These are phyloP conservation scores for Heterodera carotae DNA, from an alignment of 1,140 invertebrate genomes.

Conservation along the genomic window DNA sequence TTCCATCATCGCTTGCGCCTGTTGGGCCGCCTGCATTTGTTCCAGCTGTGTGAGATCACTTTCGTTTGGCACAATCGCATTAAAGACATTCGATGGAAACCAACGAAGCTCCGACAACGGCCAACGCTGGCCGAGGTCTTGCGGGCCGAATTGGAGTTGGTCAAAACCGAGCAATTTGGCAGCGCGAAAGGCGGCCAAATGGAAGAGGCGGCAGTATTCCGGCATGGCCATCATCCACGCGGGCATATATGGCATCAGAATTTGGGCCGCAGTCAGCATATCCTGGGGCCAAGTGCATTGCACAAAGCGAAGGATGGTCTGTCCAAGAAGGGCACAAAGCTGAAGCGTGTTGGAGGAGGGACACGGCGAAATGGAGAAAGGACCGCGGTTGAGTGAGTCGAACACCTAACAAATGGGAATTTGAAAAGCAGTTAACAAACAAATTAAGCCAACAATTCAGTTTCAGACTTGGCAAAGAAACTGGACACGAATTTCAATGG, in stretches of 20 bases:
- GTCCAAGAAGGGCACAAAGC: slow-evolving; percentile 14
- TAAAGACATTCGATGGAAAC: slow-evolving; percentile 9
- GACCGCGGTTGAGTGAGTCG: background rate
- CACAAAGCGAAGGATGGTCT: slow-evolving; percentile 11
- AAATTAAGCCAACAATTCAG: too few relatives aligned
- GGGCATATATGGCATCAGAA: background rate
- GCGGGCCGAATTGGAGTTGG: slow-evolving; percentile 1
- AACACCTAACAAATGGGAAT: background rate
- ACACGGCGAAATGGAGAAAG: background rate
- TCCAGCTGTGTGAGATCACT: slow-evolving; percentile 5
- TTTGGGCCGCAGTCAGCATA: background rate
- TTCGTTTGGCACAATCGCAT: background rate
- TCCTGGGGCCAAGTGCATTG: slow-evolving; percentile 24
- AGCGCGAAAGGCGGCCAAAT: slow-evolving; percentile 4
- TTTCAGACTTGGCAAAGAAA: background rate
- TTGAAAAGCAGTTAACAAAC: background rate
- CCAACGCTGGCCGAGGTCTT: slow-evolving; percentile 1
- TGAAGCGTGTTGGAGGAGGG: slow-evolving; percentile 5
- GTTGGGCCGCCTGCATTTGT: slow-evolving; percentile 1
- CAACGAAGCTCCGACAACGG: slow-evolving; percentile 13
- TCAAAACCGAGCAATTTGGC: slow-evolving; percentile 17
- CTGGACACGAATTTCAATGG: background rate
- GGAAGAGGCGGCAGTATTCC: slow-evolving; percentile 9
- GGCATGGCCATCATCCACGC: background rate
- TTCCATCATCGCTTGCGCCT: slow-evolving; percentile 16